Base-by-base conservation (phyloP, 2,888 invertebrate genomes). In the Chelonus formosanus region DNA sequence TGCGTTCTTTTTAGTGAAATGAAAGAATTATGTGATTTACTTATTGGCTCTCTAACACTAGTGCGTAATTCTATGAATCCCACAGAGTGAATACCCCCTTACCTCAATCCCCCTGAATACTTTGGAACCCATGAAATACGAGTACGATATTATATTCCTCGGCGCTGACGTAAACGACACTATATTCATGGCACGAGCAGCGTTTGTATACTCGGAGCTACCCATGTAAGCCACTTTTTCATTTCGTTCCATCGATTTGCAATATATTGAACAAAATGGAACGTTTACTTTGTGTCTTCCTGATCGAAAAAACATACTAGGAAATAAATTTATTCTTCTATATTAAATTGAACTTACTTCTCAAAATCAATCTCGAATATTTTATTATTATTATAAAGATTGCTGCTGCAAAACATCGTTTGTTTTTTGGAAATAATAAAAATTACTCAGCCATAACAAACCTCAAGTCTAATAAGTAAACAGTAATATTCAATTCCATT, bases 21-120 rank as follows among this genome's bases (percentile, higher is more conserved):
- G 60, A 60, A 68, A 63, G 59, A 67, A 70, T 70, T 70, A 68
- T 6, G 34, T 70, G 55, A 67, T 70, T 69, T 64, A 43, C 50
- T 69, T 69, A 68, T 65, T 68, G 62, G 67, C 63, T 68, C 32
- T 10, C 36, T 69, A 71, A 72, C 76, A 79, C 75, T 74, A 75
- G 68, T 72, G 76, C 73, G 75, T 75, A 75, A 78, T 76, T 78
- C 73, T 67, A 74, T 72, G 64, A 69, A 20, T 20, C 2, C 20
- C 20, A 20, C 20, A 20, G 20, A 20, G 20, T 20, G 20, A 78
- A 77, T 76, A 75, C 73, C 68, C 75, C 3, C 40, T 40, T 40
- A 6, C 40, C 6, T 40, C 50, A 60, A 58, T 58, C 63, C 58
- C 50, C 35, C 52, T n/a, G 8, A 53, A 20, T n/a, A 31, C 31